Conservation (phyloP, 2,888 invertebrate species). For the Heliothis peltigera region DNA sequence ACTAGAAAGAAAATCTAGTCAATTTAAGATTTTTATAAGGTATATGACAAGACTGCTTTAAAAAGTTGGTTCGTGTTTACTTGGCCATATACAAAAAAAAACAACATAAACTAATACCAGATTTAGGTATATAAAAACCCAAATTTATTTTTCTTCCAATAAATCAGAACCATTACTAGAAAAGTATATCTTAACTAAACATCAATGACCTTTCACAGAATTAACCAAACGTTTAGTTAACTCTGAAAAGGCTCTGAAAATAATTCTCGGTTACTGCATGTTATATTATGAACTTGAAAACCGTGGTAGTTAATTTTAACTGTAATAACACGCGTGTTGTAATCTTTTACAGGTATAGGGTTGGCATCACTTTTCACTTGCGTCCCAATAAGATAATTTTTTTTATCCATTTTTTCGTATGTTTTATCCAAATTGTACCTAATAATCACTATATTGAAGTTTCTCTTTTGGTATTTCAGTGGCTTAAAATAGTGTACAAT, state of each 20-base stretch:
- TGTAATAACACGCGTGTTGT: constrained; percentile 70
- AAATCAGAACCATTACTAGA: constrained; percentile 15
- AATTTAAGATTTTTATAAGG: too few relatives aligned
- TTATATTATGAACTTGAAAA: constrained; percentile 76
- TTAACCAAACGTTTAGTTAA: constrained; percentile 55
- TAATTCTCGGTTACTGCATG: constrained; percentile 62
- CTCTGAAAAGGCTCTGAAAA: constrained; percentile 71
- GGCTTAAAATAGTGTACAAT: too few relatives aligned
- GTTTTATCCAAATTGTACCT: too few relatives aligned
- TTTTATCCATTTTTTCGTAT: too few relatives aligned
- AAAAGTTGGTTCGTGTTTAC: too few relatives aligned
- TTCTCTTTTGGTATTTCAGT: too few relatives aligned
- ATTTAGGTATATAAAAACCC: neutral
- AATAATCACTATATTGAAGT: too few relatives aligned
- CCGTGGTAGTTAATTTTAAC: constrained; percentile 72
- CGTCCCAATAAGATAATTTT: neutral
- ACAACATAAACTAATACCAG: neutral
- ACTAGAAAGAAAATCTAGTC: too few relatives aligned
- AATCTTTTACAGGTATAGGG: constrained; percentile 59
- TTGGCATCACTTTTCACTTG: constrained; percentile 12
- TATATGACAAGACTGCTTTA: too few relatives aligned
- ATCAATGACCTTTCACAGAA: constrained; percentile 64
- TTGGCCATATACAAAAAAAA: neutral
- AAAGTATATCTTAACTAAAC: neutral
- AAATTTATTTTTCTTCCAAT: neutral